Evolutionary conservation across 2,113 vertebrate genomes (phyloP).

Genomic region (Camelus dromedarius): DNA sequence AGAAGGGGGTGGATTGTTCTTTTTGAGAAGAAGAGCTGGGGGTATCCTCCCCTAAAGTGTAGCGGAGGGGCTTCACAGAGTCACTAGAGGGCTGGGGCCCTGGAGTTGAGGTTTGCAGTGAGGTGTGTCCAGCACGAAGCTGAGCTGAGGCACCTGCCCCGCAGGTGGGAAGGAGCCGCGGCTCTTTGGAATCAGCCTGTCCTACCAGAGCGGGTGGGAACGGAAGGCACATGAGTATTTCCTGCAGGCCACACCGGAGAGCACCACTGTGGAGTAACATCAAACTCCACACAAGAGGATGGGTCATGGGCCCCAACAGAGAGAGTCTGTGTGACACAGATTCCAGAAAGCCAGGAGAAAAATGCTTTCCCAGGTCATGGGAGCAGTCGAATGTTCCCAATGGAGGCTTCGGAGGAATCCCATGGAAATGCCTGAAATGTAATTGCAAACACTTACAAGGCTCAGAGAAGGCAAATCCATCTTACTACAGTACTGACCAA

Average conservation of each 20-base stretch:
- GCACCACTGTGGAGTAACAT: background rate
- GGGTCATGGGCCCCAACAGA: background rate
- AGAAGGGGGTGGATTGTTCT: background rate
- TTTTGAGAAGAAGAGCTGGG: background rate
- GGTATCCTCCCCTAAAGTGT: background rate
- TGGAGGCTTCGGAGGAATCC: background rate
- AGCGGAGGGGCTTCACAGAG: background rate
- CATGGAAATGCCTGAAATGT: background rate
- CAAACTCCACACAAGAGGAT: background rate
- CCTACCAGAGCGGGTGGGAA: background rate
- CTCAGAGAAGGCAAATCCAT: background rate
- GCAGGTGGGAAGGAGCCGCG: fast-evolving
- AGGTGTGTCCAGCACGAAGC: background rate
- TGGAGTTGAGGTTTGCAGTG: background rate
- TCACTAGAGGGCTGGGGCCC: background rate
- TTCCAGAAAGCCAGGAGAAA: background rate
- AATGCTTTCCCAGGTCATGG: background rate
- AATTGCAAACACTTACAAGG: background rate
- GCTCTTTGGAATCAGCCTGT: background rate
- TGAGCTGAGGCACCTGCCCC: background rate
- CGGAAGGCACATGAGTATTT: background rate
- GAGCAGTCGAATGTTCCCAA: background rate
- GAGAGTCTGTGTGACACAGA: background rate
- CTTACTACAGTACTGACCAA: background rate
- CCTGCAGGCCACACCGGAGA: background rate